Evolutionary conservation across 2,888 invertebrate species (phyloP).

Genomic region (Orgyia antiqua): DNA sequence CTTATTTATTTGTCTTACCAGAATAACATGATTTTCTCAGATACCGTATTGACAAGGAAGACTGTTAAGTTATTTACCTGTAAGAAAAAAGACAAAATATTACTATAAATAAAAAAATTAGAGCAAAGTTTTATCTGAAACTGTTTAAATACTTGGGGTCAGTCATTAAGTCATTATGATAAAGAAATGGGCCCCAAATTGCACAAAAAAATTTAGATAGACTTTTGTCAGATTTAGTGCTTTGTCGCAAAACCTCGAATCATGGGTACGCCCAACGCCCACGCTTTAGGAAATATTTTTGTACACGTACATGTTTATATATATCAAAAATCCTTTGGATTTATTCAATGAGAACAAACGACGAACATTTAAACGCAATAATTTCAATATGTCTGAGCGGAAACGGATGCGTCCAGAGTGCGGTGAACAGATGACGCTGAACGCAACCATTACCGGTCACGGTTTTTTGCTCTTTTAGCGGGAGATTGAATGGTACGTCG

Average conservation of each 20-base stretch:
- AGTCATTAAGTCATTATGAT: too few species aligned
- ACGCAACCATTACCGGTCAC: slow-evolving; percentile 46
- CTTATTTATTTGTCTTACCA: neutral
- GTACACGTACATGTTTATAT: too few species aligned
- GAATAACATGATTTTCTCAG: neutral
- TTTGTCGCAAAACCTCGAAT: too few species aligned
- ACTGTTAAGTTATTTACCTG: neutral
- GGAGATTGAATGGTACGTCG: slow-evolving; percentile 26
- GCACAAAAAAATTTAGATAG: too few species aligned
- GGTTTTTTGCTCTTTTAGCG: slow-evolving; percentile 49
- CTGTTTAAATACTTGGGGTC: too few species aligned
- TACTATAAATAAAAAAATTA: too few species aligned
- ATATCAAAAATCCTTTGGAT: too few species aligned
- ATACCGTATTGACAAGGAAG: neutral
- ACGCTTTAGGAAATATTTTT: too few species aligned
- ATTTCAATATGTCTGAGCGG: slow-evolving; percentile 54
- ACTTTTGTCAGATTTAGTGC: too few species aligned
- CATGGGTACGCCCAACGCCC: too few species aligned
- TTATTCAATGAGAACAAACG: slow-evolving; percentile 1
- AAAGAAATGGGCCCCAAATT: too few species aligned
- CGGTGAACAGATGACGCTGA: slow-evolving; percentile 29
- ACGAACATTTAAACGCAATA: slow-evolving; percentile 13
- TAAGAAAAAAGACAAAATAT: neutral
- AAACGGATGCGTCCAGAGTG: slow-evolving; percentile 40
- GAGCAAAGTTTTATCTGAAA: too few species aligned